A percentile compares a stretch with the other conserved stretches of the same genome.
These are phyloP conservation scores for Mamestra configurata DNA, from an alignment of 1,140 invertebrate genomes.

Conservation along the genomic window DNA sequence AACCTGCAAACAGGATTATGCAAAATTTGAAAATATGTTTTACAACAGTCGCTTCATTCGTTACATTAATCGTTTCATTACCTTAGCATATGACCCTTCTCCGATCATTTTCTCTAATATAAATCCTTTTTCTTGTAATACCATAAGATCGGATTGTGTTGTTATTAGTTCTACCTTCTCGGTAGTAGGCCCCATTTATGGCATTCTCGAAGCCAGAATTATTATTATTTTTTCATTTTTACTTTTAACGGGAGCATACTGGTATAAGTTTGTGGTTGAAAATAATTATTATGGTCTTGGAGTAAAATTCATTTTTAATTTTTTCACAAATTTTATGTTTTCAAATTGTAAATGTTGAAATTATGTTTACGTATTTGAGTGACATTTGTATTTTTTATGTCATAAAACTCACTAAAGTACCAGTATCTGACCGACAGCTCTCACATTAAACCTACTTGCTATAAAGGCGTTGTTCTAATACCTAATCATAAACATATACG, in stretches of 20 bases:
- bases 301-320: conserved; percentile 44
- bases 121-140: conserved; percentile 81
- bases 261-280: conserved; percentile 13
- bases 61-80: conserved; percentile 54
- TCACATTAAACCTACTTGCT: neutral
- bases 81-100: conserved; percentile 84
- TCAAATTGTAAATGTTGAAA: conserved; percentile 31
- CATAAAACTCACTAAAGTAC: neutral
- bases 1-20: conserved; percentile 82
- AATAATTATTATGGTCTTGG: neutral
- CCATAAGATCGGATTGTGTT: conserved; percentile 75
- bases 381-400: conserved; percentile 41
- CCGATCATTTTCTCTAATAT: conserved; percentile 79
- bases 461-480: neutral
- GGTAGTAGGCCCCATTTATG: conserved; percentile 72
- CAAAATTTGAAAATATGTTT: neutral
- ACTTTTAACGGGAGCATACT: conserved; percentile 76
- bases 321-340: neutral
- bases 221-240: conserved; percentile 75
- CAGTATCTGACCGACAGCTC: neutral
- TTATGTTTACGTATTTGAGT: neutral
- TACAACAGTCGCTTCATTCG: neutral
- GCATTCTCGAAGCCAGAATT: conserved; percentile 3
- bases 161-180: conserved; percentile 75
- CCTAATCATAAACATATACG: too few relatives aligned